A percentile compares a stretch with the other conserved stretches of the same genome.
Evolutionary conservation across 1,140 invertebrate species (phyloP).

Genomic region (Ostrea denselamellosa): DNA sequence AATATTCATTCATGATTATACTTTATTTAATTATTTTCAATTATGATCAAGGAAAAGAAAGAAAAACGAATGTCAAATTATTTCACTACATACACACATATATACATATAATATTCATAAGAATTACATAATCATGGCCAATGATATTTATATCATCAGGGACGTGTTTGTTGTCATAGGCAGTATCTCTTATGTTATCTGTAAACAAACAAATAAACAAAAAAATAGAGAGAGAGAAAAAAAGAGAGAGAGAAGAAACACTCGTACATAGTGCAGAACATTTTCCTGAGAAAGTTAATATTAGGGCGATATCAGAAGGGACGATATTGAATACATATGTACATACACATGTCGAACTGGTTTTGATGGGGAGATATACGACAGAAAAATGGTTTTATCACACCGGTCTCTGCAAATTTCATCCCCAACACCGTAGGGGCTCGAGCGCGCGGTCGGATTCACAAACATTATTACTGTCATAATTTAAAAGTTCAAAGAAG

Average conservation of each 20-base stretch:
- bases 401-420: conserved; percentile 26
- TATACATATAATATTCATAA: too few species aligned
- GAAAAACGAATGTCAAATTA: too few species aligned
- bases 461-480: conserved; percentile 37
- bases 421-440: conserved; percentile 18
- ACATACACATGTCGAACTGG: conserved; percentile 22
- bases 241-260: not conserved
- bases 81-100: too few species aligned
- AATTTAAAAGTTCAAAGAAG: conserved; percentile 32
- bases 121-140: too few species aligned
- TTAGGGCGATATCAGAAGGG: not conserved
- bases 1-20: too few species aligned
- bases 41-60: too few species aligned
- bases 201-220: not conserved
- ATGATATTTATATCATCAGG: too few species aligned
- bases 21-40: too few species aligned
- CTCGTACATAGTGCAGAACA: not conserved
- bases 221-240: not conserved
- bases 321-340: conserved; percentile 43
- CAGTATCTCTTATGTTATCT: not conserved
- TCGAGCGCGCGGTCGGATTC: conserved; percentile 18
- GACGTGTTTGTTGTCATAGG: too few species aligned
- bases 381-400: conserved; percentile 39
- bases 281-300: conserved; percentile 32
- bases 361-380: conserved; percentile 15